Conservation (phyloP, 2,888 invertebrate species). For the Megaustenia siamemsis region DNA sequence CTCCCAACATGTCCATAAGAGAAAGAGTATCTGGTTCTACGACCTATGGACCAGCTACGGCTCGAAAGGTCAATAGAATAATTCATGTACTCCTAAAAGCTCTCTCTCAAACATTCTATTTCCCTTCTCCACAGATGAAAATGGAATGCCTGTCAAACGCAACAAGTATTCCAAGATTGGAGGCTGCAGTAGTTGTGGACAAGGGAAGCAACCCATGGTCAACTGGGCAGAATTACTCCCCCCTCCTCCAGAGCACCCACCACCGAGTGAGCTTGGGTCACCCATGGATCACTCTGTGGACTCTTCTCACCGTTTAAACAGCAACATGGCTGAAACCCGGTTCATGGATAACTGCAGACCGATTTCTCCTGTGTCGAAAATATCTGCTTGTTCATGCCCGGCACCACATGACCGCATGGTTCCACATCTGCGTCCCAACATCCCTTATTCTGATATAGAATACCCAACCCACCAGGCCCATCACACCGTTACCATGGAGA, state of each 20-base stretch:
- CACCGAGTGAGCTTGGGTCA: conserved; percentile 77
- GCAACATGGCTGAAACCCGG: conserved; percentile 55
- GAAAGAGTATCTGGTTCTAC: too few species aligned
- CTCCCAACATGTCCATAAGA: too few species aligned
- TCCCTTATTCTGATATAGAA: conserved; percentile 73
- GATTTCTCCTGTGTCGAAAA: conserved; percentile 73
- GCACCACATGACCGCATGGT: conserved; percentile 67
- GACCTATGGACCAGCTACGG: too few species aligned
- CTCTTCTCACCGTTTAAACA: conserved; percentile 61
- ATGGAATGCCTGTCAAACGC: conserved; percentile 68
- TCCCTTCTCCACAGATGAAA: conserved; percentile 67
- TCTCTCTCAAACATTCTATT: too few species aligned
- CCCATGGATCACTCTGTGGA: conserved; percentile 63
- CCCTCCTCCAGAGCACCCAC: conserved; percentile 81
- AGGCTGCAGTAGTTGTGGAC: conserved; percentile 60
- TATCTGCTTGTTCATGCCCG: conserved; percentile 75
- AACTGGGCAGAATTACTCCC: conserved; percentile 80
- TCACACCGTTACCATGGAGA: conserved; percentile 45
- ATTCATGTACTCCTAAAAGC: too few species aligned
- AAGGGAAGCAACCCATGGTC: conserved; percentile 74
- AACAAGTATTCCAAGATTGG: conserved; percentile 59
- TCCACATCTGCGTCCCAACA: conserved; percentile 62
- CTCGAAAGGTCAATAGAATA: too few species aligned
- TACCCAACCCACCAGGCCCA: conserved; percentile 57
- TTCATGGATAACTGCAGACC: conserved; percentile 65